These are phyloP conservation scores for Argyra leucocephala DNA, from an alignment of 2,888 invertebrate species.

Conservation along the genomic window DNA sequence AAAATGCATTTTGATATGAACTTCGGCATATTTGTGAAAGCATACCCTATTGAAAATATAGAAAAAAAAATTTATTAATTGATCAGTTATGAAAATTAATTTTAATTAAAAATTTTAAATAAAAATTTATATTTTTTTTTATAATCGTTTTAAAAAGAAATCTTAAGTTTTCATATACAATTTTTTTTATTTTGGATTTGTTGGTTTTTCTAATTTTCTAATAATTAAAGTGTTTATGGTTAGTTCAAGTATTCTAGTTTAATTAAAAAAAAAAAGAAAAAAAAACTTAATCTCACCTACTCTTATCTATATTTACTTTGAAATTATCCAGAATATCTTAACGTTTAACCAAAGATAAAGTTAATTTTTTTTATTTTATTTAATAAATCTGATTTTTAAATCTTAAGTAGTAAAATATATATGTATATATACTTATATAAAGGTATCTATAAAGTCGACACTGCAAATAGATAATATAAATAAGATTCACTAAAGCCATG, in stretches of 20 bases:
- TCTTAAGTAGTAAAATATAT: not conserved
- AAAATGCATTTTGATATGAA: slow-evolving; percentile 56
- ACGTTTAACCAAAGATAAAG: not conserved
- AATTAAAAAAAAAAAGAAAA: slow-evolving; percentile 1
- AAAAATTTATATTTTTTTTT: not conserved
- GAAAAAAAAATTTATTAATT: slow-evolving; percentile 12
- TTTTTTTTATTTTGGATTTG: not conserved
- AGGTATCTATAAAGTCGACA: not conserved
- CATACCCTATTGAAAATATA: slow-evolving; percentile 54
- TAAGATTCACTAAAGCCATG: not conserved
- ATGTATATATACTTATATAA: not conserved
- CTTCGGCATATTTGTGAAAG: slow-evolving; percentile 76
- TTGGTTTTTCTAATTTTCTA: too few species aligned
- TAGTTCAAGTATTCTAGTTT: not conserved
- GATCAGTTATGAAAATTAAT: too few species aligned
- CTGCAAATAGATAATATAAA: not conserved
- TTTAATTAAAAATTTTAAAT: not conserved
- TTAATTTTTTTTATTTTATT: not conserved
- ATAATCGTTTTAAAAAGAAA: too few species aligned
- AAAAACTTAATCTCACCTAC: not conserved
- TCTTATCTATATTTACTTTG: not conserved
- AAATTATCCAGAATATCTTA: slow-evolving; percentile 4
- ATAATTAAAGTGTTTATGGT: too few species aligned
- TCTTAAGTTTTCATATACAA: not conserved
- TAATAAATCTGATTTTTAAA: not conserved